Percentiles rank a stretch among this genome's conserved stretches.
phyloP scores from a whole-genome alignment of 2,113 vertebrate genomes.

The Psittacus erithacus region DNA sequence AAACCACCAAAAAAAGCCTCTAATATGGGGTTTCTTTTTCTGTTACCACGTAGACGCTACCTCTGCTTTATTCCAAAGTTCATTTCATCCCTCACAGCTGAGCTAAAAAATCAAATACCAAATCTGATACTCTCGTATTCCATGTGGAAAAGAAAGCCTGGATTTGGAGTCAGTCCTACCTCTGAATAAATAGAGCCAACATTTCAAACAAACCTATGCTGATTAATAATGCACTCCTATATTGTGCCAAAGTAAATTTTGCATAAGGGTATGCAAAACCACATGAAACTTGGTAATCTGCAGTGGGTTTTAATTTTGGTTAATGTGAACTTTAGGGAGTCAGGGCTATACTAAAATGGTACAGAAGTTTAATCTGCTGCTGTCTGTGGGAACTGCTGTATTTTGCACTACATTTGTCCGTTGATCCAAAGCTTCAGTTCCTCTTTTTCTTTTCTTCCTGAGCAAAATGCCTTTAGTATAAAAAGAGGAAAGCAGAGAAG shows the following conservation, averaged over 20 bases:
- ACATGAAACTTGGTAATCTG: neutral
- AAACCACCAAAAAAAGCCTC: neutral
- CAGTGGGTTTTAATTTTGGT: conserved; percentile 11
- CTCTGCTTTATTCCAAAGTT: neutral
- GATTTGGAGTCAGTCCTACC: conserved; percentile 27
- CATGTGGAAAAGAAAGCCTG: conserved; percentile 33
- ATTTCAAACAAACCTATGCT: conserved; percentile 50
- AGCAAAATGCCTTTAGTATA: neutral
- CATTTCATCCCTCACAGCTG: conserved; percentile 9
- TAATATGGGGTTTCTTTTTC: neutral
- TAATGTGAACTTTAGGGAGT: neutral
- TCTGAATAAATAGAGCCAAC: conserved; percentile 40
- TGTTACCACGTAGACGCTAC: neutral
- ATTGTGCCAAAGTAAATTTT: conserved; percentile 37
- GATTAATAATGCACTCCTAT: conserved; percentile 40
- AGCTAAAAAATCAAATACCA: conserved; percentile 43
- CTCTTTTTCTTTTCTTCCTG: neutral
- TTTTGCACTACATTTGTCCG: neutral
- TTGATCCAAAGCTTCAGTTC: neutral
- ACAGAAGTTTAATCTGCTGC: neutral
- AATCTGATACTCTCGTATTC: neutral
- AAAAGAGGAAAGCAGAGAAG: neutral
- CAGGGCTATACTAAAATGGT: neutral
- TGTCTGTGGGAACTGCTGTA: neutral
- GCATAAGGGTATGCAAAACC: neutral